phyloP scores from a whole-genome alignment of 2,113 vertebrate species.

The Synodontis membranacea region DNA sequence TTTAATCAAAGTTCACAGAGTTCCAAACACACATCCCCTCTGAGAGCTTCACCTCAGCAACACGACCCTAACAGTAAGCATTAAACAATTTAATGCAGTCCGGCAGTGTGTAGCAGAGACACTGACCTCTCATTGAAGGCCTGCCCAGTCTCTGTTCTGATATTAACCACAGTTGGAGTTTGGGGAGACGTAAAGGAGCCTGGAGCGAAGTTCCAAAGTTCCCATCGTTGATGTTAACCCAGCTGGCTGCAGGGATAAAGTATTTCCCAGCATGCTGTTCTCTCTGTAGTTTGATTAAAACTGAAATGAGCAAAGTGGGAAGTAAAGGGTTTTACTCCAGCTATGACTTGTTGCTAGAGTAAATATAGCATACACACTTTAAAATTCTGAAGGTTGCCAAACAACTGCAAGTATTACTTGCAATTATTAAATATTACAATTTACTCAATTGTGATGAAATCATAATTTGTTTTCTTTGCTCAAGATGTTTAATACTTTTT shows the following conservation, averaged over 20 bases:
- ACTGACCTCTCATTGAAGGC: constrained; percentile 59
- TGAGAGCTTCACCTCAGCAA: constrained; percentile 75
- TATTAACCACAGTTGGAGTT: constrained; percentile 74
- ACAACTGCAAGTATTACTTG: not conserved
- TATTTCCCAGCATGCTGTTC: constrained; percentile 67
- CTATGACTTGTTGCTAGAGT: constrained; percentile 33
- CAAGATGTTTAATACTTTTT: not conserved
- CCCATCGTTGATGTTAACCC: constrained; percentile 67
- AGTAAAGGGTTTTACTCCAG: constrained; percentile 35
- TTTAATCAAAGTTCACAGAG: constrained; percentile 75
- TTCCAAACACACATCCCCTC: constrained; percentile 58
- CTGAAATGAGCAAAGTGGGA: constrained; percentile 49
- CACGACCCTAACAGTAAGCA: constrained; percentile 70
- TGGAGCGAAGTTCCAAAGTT: constrained; percentile 65
- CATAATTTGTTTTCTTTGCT: not conserved
- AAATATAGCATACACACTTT: not conserved
- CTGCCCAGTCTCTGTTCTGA: constrained; percentile 62
- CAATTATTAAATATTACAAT: not conserved
- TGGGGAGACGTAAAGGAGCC: constrained; percentile 59
- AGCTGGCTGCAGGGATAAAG: constrained; percentile 63
- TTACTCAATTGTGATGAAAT: not conserved
- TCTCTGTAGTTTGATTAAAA: constrained; percentile 74
- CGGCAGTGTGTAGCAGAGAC: constrained; percentile 63
- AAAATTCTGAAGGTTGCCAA: not conserved
- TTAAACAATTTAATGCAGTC: constrained; percentile 71